Evolutionary conservation across 2,113 vertebrate genomes (phyloP).

Genomic region (Trinectes maculatus): DNA sequence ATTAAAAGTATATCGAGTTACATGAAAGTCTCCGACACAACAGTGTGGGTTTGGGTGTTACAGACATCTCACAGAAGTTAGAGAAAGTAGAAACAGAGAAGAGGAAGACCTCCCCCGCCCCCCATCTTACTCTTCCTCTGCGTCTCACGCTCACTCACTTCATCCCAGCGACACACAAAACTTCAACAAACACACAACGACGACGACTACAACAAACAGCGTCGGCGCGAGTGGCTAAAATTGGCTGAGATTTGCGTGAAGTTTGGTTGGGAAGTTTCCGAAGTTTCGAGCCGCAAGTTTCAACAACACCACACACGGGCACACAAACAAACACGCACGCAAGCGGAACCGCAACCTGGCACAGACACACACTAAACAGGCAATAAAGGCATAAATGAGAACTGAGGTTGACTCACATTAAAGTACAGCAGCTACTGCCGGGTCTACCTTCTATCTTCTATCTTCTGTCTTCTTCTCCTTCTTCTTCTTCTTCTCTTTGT

Average conservation of each 20-base stretch:
- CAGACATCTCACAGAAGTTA: no score
- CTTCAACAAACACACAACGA: not conserved
- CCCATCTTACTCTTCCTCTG: no score
- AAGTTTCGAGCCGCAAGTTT: conserved; percentile 25
- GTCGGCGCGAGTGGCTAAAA: not conserved
- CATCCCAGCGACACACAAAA: not conserved
- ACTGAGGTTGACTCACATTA: conserved; percentile 38
- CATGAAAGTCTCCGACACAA: not conserved
- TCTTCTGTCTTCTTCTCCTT: conserved; percentile 29
- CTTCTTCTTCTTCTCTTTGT: conserved; percentile 30
- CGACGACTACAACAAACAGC: no score
- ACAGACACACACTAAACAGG: not conserved
- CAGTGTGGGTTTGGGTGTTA: no score
- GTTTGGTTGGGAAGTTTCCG: conserved; percentile 37
- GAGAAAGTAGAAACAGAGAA: conserved; percentile 7
- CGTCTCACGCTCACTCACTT: no score
- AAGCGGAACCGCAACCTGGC: no score
- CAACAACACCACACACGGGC: not conserved
- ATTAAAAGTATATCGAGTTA: not conserved
- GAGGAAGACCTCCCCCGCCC: not conserved
- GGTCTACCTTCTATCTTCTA: conserved; percentile 32
- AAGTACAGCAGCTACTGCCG: not conserved
- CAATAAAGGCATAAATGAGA: no score
- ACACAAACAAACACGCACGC: not conserved
- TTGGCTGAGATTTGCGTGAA: not conserved